Percentiles rank a stretch among this genome's conserved stretches.
These are phyloP conservation scores for Vanessa atalanta DNA, from an alignment of 1,140 invertebrate species.

Conservation along the genomic window DNA sequence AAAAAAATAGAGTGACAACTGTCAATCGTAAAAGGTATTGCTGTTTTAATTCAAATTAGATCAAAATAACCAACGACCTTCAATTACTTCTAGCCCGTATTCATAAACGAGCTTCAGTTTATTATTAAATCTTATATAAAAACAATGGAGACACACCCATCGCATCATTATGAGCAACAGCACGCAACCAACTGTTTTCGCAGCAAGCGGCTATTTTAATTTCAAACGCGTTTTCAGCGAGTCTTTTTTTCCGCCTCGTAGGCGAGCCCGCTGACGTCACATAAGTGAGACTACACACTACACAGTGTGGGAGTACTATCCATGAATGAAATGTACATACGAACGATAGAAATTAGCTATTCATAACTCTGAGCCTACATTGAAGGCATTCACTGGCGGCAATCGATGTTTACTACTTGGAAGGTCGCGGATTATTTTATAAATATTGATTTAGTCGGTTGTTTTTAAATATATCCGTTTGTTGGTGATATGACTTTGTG, in stretches of 20 bases:
- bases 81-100: no score
- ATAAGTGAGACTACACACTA: conserved; percentile 46
- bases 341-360: not conserved
- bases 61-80: no score
- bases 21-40: no score
- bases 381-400: not conserved
- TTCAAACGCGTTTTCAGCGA: conserved; percentile 21
- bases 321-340: conserved; percentile 31
- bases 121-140: no score
- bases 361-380: not conserved
- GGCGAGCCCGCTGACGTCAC: conserved; percentile 46
- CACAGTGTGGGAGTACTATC: conserved; percentile 1
- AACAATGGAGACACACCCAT: conserved; percentile 45
- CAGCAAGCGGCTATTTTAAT: conserved; percentile 52
- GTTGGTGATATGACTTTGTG: no score
- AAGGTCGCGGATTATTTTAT: no score
- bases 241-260: conserved; percentile 30
- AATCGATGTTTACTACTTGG: no score
- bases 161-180: conserved; percentile 39
- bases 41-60: no score
- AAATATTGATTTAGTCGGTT: no score
- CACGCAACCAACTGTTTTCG: conserved; percentile 64
- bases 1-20: no score
- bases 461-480: no score
- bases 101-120: not conserved